These are phyloP conservation scores for Xerus inauris DNA, from an alignment of 2,113 vertebrate genomes.

Conservation along the genomic window DNA sequence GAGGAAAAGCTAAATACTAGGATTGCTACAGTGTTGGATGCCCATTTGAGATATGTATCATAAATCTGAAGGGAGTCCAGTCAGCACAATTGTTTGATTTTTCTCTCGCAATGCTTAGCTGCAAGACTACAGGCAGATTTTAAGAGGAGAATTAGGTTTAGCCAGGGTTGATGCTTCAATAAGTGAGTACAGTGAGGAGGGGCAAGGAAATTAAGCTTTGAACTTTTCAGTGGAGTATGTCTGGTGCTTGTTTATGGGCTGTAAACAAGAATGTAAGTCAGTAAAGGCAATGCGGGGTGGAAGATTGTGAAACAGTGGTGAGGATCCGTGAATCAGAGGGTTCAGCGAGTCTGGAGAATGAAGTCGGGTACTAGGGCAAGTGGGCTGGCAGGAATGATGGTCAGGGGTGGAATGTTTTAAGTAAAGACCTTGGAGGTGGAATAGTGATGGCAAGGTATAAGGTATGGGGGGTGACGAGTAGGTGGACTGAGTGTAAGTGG, in stretches of 20 bases:
- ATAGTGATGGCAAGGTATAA: neutral
- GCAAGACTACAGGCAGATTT: neutral
- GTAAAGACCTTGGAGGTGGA: neutral
- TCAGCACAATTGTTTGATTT: neutral
- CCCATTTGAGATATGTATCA: neutral
- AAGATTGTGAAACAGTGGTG: neutral
- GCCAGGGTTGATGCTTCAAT: neutral
- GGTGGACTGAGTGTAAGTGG: neutral
- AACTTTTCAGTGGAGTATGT: neutral
- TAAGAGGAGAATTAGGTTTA: neutral
- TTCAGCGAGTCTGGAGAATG: neutral
- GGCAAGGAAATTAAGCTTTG: neutral
- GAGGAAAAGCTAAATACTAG: neutral
- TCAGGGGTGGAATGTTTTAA: neutral
- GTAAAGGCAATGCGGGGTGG: neutral
- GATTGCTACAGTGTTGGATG: neutral
- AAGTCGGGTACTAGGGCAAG: neutral
- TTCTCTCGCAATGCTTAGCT: neutral
- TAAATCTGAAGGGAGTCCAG: neutral
- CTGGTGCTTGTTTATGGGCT: neutral
- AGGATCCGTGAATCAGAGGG: neutral
- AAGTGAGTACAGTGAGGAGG: neutral
- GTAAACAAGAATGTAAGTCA: neutral
- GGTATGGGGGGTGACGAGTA: neutral
- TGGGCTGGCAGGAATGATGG: neutral